Base-by-base conservation (phyloP, 1,140 invertebrate species). In the Drosophila nikananu region DNA sequence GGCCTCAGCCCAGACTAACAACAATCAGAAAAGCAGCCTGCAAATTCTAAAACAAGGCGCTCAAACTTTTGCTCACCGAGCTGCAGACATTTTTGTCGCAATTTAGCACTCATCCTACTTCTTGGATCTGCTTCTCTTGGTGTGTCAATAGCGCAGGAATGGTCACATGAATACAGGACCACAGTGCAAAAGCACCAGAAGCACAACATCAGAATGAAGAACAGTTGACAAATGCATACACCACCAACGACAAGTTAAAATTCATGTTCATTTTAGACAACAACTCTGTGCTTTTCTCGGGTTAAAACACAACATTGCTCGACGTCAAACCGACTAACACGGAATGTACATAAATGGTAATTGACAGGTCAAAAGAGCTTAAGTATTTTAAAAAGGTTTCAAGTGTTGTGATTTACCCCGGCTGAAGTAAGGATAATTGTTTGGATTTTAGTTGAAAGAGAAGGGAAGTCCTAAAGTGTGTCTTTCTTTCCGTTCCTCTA, bases 221-320 rank as follows among this genome's bases (percentile, higher is more conserved):
- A 54, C 60, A 83, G 39, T 57, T 59, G 57, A 64, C 46, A 77
- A 83, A 76, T 82, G 67, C 76, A 79, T 79, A 79, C 80, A 86
- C 76, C n/a, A n/a, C n/a, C 70, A 54, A 54, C 51, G 62, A 87
- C 83, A 86, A 86, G 70, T 86, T 79, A 77, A 82, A 80, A 87
- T 87, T 77, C 83, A 42, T 79, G 76, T 87, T 87, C 71, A 73
- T 73, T 73, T 70, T 25, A n/a, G 54, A 46, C n/a, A 55, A 73
- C 71, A 73, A 73, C 68, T 73, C 61, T 61, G 55, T 39, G 54
- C 37, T 61, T 73, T 52, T 25, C 46, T 73, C 30, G 21, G 71
- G 64, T 51, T 37, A 37, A 71, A 73, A 61, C 71, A 60, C 44
- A 61, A 42, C 55, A 73, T 73, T 44, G 32, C 67, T 73, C 6